Evolutionary conservation across 2,888 invertebrate species (phyloP).

Genomic region (Trissolcus japonicus): DNA sequence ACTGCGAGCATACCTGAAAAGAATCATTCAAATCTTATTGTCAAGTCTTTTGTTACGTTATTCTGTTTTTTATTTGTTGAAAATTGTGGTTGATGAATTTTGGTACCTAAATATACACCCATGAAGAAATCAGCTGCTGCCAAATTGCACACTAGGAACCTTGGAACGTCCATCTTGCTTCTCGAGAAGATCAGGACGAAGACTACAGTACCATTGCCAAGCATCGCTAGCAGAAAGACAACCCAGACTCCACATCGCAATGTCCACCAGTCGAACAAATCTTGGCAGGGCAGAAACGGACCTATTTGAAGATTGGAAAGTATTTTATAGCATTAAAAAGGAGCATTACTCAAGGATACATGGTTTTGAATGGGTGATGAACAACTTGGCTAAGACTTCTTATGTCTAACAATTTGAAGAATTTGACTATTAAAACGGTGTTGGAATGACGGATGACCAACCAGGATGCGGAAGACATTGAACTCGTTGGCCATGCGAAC

Average conservation of each 20-base stretch:
- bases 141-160: conserved; percentile 96
- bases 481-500: conserved; percentile 74
- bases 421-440: no score
- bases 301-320: conserved; percentile 77
- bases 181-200: conserved; percentile 94
- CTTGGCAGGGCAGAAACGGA: conserved; percentile 96
- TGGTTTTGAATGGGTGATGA: no score
- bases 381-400: background rate
- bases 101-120: conserved; percentile 91
- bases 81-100: no score
- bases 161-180: conserved; percentile 96
- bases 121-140: conserved; percentile 98
- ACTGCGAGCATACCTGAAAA: conserved; percentile 90
- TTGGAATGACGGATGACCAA: conserved; percentile 62
- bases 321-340: background rate
- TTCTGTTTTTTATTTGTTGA: no score
- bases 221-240: conserved; percentile 94
- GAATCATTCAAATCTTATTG: background rate
- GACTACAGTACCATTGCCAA: conserved; percentile 97
- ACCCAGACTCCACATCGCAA: conserved; percentile 97
- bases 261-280: conserved; percentile 98
- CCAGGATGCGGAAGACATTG: conserved; percentile 91
- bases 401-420: background rate
- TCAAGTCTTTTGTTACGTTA: no score
- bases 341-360: no score